phyloP scores from a whole-genome alignment of 2,797 vertebrate genomes.

The Halcyon leucocephala region DNA sequence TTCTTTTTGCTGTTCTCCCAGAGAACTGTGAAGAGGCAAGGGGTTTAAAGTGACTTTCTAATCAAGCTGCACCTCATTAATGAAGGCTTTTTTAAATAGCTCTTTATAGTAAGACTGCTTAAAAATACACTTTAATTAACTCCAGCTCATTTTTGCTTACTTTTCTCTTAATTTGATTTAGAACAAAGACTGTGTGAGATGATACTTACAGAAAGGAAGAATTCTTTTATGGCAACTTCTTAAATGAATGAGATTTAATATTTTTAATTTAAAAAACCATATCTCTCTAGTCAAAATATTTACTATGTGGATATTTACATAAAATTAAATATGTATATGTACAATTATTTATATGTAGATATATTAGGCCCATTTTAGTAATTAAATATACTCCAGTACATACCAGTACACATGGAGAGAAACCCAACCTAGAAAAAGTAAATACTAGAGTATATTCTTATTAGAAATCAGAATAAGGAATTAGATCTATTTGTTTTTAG shows the following conservation, averaged over 20 bases:
- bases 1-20: neutral
- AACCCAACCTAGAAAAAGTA: neutral
- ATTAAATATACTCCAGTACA: neutral
- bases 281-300: neutral
- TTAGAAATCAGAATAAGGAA: neutral
- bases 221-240: neutral
- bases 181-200: neutral
- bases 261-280: neutral
- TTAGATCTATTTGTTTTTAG: neutral
- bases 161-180: conserved; percentile 1
- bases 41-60: conserved; percentile 59
- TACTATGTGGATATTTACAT: neutral
- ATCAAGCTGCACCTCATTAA: conserved; percentile 54
- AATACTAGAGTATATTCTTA: neutral
- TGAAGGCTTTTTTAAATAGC: neutral
- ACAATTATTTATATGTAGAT: neutral
- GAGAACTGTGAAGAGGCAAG: neutral
- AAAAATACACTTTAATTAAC: conserved; percentile 25
- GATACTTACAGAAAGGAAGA: neutral
- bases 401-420: neutral
- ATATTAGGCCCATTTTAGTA: neutral
- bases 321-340: neutral
- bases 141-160: neutral
- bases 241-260: neutral
- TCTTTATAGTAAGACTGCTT: neutral